Conservation (phyloP, 1,140 invertebrate species). For the Goniozus legneri region DNA sequence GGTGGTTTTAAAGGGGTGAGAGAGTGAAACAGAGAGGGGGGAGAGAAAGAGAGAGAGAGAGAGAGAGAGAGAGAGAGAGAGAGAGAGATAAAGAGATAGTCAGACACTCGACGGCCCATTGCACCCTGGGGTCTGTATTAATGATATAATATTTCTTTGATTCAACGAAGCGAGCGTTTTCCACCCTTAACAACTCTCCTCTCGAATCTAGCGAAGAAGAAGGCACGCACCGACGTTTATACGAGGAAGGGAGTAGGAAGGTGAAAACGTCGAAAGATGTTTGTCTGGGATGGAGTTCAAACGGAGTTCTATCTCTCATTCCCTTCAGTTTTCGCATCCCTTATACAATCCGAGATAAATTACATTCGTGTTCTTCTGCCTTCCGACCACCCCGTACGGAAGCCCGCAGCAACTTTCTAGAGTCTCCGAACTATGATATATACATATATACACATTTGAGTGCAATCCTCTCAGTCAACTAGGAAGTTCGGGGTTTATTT, state of each 20-base stretch:
- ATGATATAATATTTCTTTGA: conserved; percentile 48
- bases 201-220: conserved; percentile 5
- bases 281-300: conserved; percentile 27
- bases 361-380: conserved; percentile 36
- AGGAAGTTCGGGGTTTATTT: conserved; percentile 29
- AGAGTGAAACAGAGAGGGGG: neutral
- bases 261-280: neutral
- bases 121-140: conserved; percentile 38
- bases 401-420: neutral
- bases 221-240: neutral
- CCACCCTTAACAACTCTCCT: conserved; percentile 31
- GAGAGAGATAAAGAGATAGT: conserved; percentile 5
- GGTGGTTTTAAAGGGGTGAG: neutral
- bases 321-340: conserved; percentile 37
- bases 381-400: conserved; percentile 6
- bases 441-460: too few relatives aligned
- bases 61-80: neutral
- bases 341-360: conserved; percentile 39
- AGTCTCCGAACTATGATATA: neutral
- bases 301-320: conserved; percentile 31
- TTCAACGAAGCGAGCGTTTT: conserved; percentile 30
- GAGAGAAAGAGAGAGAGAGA: neutral
- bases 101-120: conserved; percentile 29
- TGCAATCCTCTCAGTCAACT: too few relatives aligned
- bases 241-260: neutral